Evolutionary conservation across 2,797 vertebrate species (phyloP), one percentile per base, ranked within the genome.

Genomic region (Erethizon dorsatum): DNA sequence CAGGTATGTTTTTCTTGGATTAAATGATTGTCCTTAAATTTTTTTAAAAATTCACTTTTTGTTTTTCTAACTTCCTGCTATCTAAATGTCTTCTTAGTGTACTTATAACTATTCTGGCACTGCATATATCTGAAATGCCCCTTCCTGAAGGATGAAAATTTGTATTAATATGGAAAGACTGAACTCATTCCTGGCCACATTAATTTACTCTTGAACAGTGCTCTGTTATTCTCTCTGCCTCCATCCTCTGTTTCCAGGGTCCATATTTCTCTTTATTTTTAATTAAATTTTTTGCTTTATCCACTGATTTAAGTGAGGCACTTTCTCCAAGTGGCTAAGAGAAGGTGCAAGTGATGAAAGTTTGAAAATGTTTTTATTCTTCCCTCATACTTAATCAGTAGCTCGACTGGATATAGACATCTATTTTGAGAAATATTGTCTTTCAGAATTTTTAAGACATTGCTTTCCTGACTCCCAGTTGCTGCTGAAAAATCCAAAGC

Each of bases 401-500:
- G 12, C 8, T 91, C 77, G 31, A 24, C 33, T 88, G 13, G 24
- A 63, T 45, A 75, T n/a, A 63, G n/a, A 50, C 6, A 24, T 65
- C 33, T 69, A 6, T 41, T 52, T 57, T 87, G 91, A 89, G 59
- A 95, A 93, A 86, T 73, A 83, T 14, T 88, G 91, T 52, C 69
- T 89, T 88, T 61, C 8, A 78, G 6, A 82, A 86, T 50, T 65
- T 86, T 91, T 86, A 82, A 86, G 26, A 57, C 45, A 52, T 84
- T 86, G 26, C 1, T 71, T 28, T 95, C 96, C 26, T 80, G 54
- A 69, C 41, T 61, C 88, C n/a, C 22, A 88, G 5, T 10, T 65
- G 50, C n/a, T 80, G 18, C 75, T 93, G 69, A 84, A 84, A 94
- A 67, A 41, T 86, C 20, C 59, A 85, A 93, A 91, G 28, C 78